phyloP scores from a whole-genome alignment of 2,797 vertebrate species.

The Peromyscus aztecus region DNA sequence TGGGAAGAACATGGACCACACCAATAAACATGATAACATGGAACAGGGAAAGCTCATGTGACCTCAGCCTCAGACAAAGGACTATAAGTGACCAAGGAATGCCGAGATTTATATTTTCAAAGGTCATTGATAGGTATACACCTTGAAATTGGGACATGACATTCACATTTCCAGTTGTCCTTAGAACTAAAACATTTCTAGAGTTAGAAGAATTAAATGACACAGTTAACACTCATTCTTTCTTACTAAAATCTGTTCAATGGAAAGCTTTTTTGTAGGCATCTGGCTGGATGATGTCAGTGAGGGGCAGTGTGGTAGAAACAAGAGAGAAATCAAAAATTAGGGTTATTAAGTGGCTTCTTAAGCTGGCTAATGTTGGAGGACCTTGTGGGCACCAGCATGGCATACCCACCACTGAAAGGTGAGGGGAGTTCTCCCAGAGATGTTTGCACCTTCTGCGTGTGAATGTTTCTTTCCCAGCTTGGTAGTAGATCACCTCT shows the following conservation, averaged over 20 bases:
- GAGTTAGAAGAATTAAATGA: conserved; percentile 65
- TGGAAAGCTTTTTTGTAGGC: conserved; percentile 44
- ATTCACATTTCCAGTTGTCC: conserved; percentile 56
- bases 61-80: not conserved
- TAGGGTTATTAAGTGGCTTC: conserved; percentile 8
- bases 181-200: conserved; percentile 69
- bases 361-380: not conserved
- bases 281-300: not conserved
- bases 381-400: not conserved
- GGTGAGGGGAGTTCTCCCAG: conserved; percentile 41
- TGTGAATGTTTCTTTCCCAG: not conserved
- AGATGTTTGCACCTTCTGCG: not conserved
- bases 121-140: conserved; percentile 34
- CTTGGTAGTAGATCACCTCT: conserved; percentile 45
- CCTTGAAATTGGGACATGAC: not conserved
- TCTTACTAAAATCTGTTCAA: conserved; percentile 59
- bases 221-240: conserved; percentile 29
- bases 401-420: not conserved
- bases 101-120: conserved; percentile 34
- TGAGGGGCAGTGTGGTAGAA: not conserved
- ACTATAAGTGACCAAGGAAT: not conserved
- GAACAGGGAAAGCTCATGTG: not conserved
- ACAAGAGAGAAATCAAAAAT: conserved; percentile 9
- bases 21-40: too few relatives aligned
- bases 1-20: not conserved